Base-by-base conservation (phyloP, 2,113 vertebrate genomes). In the Lampris megalopsis region DNA sequence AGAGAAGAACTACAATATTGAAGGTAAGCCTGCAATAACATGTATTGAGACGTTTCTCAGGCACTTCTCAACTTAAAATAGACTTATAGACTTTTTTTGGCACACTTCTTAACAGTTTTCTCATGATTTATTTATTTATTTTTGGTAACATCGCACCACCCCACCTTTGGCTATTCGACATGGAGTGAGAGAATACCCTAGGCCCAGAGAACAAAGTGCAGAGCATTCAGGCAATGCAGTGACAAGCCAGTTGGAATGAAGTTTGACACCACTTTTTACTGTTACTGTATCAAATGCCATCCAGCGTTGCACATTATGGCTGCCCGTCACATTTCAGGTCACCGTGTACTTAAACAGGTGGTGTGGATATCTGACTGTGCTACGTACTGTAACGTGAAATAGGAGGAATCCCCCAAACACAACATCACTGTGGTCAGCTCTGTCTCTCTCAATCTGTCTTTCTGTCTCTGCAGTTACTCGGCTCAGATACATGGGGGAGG, bases 341-440 rank as follows among this genome's bases (percentile, higher is more conserved):
- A 57, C 43, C 63, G 69, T 65, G 49, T 52, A 71, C 53, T 76
- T 71, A 74, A 78, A 81, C 60, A 77, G 68, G 69, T 77, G 69
- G 61, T 77, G n/a, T 67, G 57, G 35, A 24, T 6, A n/a, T 56
- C 9, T 11, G 43, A 61, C 24, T 63, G 73, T 38, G 35, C 5
- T 8, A 42, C 4, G 56, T 56, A 63, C 54, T 64, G 49, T 9
- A 48, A 8, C 24, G 56, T 68, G 40, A 71, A 68, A 84, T 43
- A 10, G 45, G 4, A 79, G 76, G 63, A 75, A 81, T 57, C 13
- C 45, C 41, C 8, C n/a, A n/a, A 54, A 24, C 24, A 24, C 24
- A 24, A 24, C 24, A 24, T 24, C 24, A 24, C 24, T 24, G 24
- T 24, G 24, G 24, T 24, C 24, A 24, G 24, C 24, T 24, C 24